Base-by-base conservation (phyloP, 64 coral and sea anemone species). In the Actinia tenebrosa region DNA sequence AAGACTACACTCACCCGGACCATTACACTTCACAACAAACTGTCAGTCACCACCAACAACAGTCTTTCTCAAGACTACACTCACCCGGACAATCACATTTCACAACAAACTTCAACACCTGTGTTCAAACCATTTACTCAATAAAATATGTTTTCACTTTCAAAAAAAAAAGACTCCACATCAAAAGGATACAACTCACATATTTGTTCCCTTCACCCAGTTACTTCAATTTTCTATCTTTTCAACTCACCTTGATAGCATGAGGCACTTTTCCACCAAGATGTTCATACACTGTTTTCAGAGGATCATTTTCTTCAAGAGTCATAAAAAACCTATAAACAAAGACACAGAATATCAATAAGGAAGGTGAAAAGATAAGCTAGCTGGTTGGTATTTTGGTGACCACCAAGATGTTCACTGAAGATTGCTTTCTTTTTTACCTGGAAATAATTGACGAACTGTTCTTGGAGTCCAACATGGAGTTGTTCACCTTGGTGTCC, bases 251-350 rank as follows among this genome's bases (percentile, higher is more conserved):
- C 84, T 77, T 87, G 52, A 92, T 53, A 55, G 86, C 75, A 56
- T 87, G 84, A 45, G 90, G 90, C 1, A 83, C 78, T 46, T 80
- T 53, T 58, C 90, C 90, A 20, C 84, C 86, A 7, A 92, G 85
- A 55, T 92, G 90, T 79, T 92, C 85, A 75, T 92, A 92, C 18
- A 92, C 85, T 62, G 90, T 92, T 1, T 50, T 83, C 17, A 92
- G 56, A 45, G 90, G 90, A 45, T 92, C 90, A 45, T 68, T 77
- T 53, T 92, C 64, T 6, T 86, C 86, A 60, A 92, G 71, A 5
- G 90, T 92, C 43, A 56, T 80, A 86, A 92, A 72, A n/a, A 92
- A 92, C 60, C 90, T 92, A 80, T 20, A 72, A n/a, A 50, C 45
- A 45, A 81, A 4, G 6, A 81, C 14, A 47, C 15, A 20, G 17